phyloP scores from a whole-genome alignment of 1,140 invertebrate genomes.

The Neodiprion pinetum region DNA sequence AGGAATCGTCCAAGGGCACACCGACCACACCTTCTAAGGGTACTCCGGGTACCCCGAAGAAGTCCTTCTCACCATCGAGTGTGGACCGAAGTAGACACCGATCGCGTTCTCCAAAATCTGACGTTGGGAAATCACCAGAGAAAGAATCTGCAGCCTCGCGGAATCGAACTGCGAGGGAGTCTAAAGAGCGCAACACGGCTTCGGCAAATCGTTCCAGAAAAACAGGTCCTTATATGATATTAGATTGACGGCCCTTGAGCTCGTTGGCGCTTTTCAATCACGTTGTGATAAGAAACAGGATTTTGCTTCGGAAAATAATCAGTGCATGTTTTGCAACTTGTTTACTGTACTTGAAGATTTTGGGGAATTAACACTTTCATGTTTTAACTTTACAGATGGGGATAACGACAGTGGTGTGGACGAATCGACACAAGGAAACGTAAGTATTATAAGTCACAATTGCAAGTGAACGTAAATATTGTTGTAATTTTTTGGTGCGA shows the following conservation, averaged over 20 bases:
- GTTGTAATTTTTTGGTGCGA: not conserved
- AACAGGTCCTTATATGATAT: slow-evolving; percentile 25
- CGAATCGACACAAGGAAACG: slow-evolving; percentile 78
- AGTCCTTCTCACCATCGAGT: not conserved
- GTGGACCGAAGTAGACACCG: not conserved
- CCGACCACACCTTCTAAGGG: slow-evolving; percentile 20
- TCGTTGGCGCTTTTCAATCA: not conserved
- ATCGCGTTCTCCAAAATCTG: slow-evolving; percentile 29
- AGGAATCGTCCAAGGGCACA: slow-evolving; percentile 10
- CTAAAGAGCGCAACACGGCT: slow-evolving; percentile 20
- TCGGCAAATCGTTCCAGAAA: slow-evolving; percentile 27
- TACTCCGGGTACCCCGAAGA: slow-evolving; percentile 26
- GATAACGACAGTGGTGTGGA: slow-evolving; percentile 82
- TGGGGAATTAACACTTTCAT: slow-evolving; percentile 3
- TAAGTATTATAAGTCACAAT: slow-evolving; percentile 55
- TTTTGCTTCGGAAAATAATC: not conserved
- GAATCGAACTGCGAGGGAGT: slow-evolving; percentile 16
- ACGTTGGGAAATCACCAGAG: slow-evolving; percentile 21
- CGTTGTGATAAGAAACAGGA: not conserved
- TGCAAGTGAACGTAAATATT: not conserved
- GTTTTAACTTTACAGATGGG: slow-evolving; percentile 69
- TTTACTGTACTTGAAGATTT: slow-evolving; percentile 7
- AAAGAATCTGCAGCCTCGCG: slow-evolving; percentile 14
- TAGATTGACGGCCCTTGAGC: not conserved
- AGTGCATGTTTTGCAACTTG: slow-evolving; percentile 26